A percentile compares a stretch with the other conserved stretches of the same genome.
phyloP scores from a whole-genome alignment of 2,888 invertebrate species.

The Atherix ibis region DNA sequence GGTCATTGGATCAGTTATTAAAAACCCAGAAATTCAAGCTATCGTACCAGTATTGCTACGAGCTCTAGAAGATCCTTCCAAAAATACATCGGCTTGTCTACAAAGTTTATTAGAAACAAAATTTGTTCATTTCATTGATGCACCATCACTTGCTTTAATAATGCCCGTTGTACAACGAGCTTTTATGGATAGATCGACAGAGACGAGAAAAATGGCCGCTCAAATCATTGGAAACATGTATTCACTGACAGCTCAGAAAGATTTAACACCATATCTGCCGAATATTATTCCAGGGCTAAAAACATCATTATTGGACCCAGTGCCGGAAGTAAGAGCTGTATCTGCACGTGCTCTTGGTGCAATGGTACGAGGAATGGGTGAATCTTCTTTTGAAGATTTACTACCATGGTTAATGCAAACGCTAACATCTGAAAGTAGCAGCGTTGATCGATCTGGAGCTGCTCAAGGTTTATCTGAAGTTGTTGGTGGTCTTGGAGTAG shows the following conservation, averaged over 20 bases:
- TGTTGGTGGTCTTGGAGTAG: conserved; percentile 87
- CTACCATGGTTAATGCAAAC: conserved; percentile 98
- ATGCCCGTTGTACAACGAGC: conserved; percentile 99
- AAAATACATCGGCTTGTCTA: conserved; percentile 84
- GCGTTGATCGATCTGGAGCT: conserved; percentile 91
- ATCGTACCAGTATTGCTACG: conserved; percentile 74
- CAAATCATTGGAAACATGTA: conserved; percentile 99
- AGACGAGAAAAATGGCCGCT: conserved; percentile 97
- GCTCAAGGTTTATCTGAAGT: conserved; percentile 97
- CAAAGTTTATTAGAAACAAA: conserved; percentile 87
- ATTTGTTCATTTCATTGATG: conserved; percentile 98
- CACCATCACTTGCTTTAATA: conserved; percentile 93
- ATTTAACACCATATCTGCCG: conserved; percentile 87
- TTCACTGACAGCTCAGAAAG: conserved; percentile 96
- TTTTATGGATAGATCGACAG: conserved; percentile 93
- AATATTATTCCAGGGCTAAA: conserved; percentile 94
- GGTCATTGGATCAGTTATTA: conserved; percentile 93
- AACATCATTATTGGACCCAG: conserved; percentile 89
- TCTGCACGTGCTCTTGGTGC: conserved; percentile 93
- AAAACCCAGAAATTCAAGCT: conserved; percentile 96
- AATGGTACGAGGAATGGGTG: conserved; percentile 96
- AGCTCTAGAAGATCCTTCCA: conserved; percentile 91
- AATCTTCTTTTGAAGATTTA: conserved; percentile 87
- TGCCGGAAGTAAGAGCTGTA: conserved; percentile 92
- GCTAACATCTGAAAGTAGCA: conserved; percentile 83